phyloP scores from a whole-genome alignment of 2,797 vertebrate species.

The Pachyuromys duprasi region DNA sequence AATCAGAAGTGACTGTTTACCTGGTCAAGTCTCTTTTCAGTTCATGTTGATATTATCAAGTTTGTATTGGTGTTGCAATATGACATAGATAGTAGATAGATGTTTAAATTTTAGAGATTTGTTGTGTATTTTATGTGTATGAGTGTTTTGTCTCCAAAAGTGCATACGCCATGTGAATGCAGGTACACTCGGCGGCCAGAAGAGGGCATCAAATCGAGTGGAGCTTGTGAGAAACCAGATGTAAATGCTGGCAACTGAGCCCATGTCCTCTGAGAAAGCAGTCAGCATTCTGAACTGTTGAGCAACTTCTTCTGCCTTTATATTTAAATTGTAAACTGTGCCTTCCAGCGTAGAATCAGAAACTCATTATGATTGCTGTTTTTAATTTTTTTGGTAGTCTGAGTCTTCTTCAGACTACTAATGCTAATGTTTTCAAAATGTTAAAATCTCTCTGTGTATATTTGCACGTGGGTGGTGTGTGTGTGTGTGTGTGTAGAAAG shows the following conservation, averaged over 20 bases:
- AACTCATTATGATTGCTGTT: background rate
- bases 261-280: background rate
- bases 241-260: background rate
- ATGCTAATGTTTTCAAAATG: background rate
- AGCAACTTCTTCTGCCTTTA: background rate
- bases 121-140: background rate
- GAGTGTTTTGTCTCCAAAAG: background rate
- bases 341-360: background rate
- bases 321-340: background rate
- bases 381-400: background rate
- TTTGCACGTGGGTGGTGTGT: background rate
- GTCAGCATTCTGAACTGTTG: background rate
- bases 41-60: background rate
- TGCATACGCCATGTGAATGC: background rate
- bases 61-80: background rate
- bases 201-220: background rate
- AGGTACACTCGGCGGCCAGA: background rate
- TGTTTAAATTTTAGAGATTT: background rate
- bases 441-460: background rate
- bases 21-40: background rate
- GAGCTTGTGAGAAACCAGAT: background rate
- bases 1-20: slow-evolving; percentile 18
- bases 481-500: no score
- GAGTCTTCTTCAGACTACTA: background rate
- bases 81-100: background rate